Evolutionary conservation across 2,888 invertebrate genomes (phyloP).

Genomic region (Crocallis elinguaria): DNA sequence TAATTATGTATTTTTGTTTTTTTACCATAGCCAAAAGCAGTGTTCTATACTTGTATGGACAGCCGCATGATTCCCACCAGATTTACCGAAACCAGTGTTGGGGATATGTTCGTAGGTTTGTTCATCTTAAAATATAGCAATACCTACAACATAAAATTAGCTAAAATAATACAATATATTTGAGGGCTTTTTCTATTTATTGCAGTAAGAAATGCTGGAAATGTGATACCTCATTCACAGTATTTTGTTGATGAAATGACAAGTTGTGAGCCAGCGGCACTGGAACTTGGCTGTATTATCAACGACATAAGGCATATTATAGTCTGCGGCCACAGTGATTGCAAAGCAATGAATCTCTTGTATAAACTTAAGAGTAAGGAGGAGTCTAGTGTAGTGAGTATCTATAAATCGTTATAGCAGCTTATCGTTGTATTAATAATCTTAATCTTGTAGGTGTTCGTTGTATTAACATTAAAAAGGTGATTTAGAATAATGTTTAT

Average conservation of each 20-base stretch:
- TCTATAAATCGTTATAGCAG: neutral
- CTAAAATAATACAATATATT: neutral
- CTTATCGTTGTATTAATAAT: neutral
- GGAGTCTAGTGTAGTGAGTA: conserved; percentile 84
- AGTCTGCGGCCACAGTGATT: conserved; percentile 99
- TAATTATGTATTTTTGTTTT: conserved; percentile 9
- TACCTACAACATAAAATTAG: neutral
- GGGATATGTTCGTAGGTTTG: conserved; percentile 98
- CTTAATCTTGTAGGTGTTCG: neutral
- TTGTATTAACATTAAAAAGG: neutral
- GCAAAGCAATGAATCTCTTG: conserved; percentile 98
- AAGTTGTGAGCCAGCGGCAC: conserved; percentile 97
- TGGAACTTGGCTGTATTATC: conserved; percentile 96
- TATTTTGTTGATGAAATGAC: conserved; percentile 94
- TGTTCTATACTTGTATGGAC: conserved; percentile 99
- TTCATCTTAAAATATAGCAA: conserved; percentile 29
- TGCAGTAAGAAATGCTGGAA: conserved; percentile 97
- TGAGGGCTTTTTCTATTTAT: conserved; percentile 47
- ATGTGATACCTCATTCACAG: conserved; percentile 96
- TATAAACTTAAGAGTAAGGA: conserved; percentile 92
- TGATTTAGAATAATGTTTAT: neutral
- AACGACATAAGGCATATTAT: conserved; percentile 96
- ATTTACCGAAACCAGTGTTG: conserved; percentile 97
- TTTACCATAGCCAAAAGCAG: conserved; percentile 94
- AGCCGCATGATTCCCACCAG: conserved; percentile 98